Conservation (phyloP, 2,888 invertebrate genomes). For the Brachycybe producta region DNA sequence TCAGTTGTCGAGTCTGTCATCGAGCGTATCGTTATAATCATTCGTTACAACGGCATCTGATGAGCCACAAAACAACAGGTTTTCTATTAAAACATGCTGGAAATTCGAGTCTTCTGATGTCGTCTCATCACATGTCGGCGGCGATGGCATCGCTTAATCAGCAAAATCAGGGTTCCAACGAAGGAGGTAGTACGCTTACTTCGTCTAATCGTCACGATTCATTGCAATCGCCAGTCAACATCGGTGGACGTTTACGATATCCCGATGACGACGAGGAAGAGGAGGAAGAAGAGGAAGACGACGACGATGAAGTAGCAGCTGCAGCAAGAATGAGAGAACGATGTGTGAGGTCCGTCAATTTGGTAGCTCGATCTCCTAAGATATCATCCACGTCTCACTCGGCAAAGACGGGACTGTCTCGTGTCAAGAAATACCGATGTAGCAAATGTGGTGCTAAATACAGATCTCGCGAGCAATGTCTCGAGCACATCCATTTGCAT, state of each 20-base stretch:
- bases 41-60: constrained; percentile 29
- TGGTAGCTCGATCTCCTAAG: too few relatives aligned
- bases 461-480: constrained; percentile 29
- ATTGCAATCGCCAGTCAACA: too few relatives aligned
- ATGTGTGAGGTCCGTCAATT: too few relatives aligned
- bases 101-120: too few relatives aligned
- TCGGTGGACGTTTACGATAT: too few relatives aligned
- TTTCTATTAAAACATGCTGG: constrained; percentile 9
- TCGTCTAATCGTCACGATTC: not conserved
- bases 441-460: constrained; percentile 30
- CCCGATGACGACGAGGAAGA: too few relatives aligned
- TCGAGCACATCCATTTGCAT: constrained; percentile 29
- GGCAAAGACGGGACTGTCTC: not conserved
- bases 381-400: too few relatives aligned
- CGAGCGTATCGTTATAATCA: constrained; percentile 32
- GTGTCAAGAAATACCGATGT: constrained; percentile 27
- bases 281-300: not conserved
- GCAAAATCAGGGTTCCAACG: constrained; percentile 20
- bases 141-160: constrained; percentile 21
- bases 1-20: constrained; percentile 30
- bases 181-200: constrained; percentile 11
- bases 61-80: constrained; percentile 24
- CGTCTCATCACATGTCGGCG: too few relatives aligned
- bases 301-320: not conserved
- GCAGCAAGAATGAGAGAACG: too few relatives aligned